Base-by-base conservation (phyloP, 1,140 invertebrate genomes). In the Telenomus remus region DNA sequence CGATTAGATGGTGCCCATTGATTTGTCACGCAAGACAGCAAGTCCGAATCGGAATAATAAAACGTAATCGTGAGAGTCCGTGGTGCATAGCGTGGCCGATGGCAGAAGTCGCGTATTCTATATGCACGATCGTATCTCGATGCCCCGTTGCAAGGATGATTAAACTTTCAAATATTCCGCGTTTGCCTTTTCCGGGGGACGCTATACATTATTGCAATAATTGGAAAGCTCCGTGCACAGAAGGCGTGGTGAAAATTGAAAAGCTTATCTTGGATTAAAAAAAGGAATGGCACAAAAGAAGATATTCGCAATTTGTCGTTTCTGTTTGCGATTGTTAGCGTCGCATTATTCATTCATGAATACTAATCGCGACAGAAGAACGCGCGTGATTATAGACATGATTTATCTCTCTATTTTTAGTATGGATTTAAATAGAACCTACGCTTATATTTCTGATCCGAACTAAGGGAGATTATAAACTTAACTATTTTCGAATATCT, bases 101-200 rank as follows among this genome's bases (percentile, higher is more conserved):
- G 37, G 14, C n/a, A 55, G 42, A 47, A 33, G 59, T 64, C 39
- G 19, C 19, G 6, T 27, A 69, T 77, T 77, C 69, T 64, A 69
- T n/a, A n/a, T 73, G 43, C 75, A 64, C 75, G 75, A 77, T 77
- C 68, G 54, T 73, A 73, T 77, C 64, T 64, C 46, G 19, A 3
- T 27, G 19, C 27, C 60, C 69, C 73, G 73, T 55, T 65, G 65
- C 44, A 65, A 60, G 73, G 59, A 53, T 69, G 75, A 77, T 77
- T 77, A 77, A 77, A 69, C 69, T 77, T 72, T 72, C 63, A 72
- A 69, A 72, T 77, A 71, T 73, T 68, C 73, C n/a, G 39, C 65
- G 65, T 70, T 76, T 70, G 65, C 65, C 37, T 76, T 76, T 59
- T 69, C 53, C 50, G 6, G n/a, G 11, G 43, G 64, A 54, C 19